These are phyloP conservation scores for Mycalesis mineus DNA, from an alignment of 2,888 invertebrate genomes.

Conservation along the genomic window DNA sequence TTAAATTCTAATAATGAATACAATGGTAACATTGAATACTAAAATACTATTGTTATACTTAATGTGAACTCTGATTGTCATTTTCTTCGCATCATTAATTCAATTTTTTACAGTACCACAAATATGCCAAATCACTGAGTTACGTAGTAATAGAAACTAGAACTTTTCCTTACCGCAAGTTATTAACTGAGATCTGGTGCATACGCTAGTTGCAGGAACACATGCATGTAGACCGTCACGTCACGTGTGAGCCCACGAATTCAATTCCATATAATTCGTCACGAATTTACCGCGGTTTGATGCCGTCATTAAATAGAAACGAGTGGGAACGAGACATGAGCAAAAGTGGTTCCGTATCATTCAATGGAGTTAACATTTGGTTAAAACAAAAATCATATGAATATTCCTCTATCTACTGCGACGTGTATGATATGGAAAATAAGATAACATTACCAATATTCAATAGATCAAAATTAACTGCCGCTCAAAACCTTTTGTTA, in stretches of 20 bases:
- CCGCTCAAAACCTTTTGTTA: too few species aligned
- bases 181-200: constrained; percentile 24
- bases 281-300: constrained; percentile 33
- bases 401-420: too few species aligned
- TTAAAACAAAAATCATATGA: too few species aligned
- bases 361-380: background rate
- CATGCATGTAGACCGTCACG: constrained; percentile 32
- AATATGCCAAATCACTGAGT: background rate
- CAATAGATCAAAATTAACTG: too few species aligned
- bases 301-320: constrained; percentile 23
- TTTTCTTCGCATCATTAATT: too few species aligned
- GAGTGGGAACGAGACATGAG: background rate
- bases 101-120: too few species aligned
- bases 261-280: constrained; percentile 37
- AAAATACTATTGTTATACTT: too few species aligned
- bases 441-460: too few species aligned
- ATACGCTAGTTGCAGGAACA: constrained; percentile 28
- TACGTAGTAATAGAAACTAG: background rate
- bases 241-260: constrained; percentile 35
- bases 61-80: too few species aligned
- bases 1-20: too few species aligned
- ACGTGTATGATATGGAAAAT: too few species aligned
- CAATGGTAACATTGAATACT: too few species aligned
- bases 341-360: constrained; percentile 2
- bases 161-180: constrained; percentile 15